Evolutionary conservation across 2,888 invertebrate genomes (phyloP), one percentile per base, ranked within the genome.

Genomic region (Nebria brevicollis): DNA sequence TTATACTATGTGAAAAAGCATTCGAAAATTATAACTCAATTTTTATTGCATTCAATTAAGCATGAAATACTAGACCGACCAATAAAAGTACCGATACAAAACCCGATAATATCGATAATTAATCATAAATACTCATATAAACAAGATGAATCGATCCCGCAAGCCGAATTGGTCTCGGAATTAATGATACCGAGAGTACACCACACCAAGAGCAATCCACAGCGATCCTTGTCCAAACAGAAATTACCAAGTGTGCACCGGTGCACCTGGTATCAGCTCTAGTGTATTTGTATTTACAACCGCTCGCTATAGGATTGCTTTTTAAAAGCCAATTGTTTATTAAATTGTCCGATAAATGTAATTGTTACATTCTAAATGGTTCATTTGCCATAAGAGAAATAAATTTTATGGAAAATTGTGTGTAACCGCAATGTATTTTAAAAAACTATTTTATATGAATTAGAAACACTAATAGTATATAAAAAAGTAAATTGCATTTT

Each of bases 91-190:
- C 76, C n/a, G 20, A 76, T 26, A 76, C 64, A 66, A 76, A 66
- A 76, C 64, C 34, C 68, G 70, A 34, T 76, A 68, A 77, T 42
- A 77, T 77, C 15, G 70, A 77, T 66, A 77, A 77, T 77, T 77
- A 77, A 77, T 77, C 77, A 77, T 42, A 68, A 66, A 77, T 68
- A 15, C 66, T 42, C 77, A 15, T 66, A 77, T 77, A 77, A 78
- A 74, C 74, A 78, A 78, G 78, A 78, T 73, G 74, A 78, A 78
- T 78, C 26, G 66, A 15, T 78, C 78, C 78, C 78, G 66, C 34
- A 70, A 26, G 78, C 65, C 64, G 65, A 75, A 75, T 75, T 75
- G 75, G 75, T 20, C 25, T 65, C 42, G 15, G 66, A 77, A 78
- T 78, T 66, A 78, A 78, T 78, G 78, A 72, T 64, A 43, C 43